These are phyloP conservation scores for Electrophaes corylata DNA, from an alignment of 2,888 invertebrate species.

Conservation along the genomic window DNA sequence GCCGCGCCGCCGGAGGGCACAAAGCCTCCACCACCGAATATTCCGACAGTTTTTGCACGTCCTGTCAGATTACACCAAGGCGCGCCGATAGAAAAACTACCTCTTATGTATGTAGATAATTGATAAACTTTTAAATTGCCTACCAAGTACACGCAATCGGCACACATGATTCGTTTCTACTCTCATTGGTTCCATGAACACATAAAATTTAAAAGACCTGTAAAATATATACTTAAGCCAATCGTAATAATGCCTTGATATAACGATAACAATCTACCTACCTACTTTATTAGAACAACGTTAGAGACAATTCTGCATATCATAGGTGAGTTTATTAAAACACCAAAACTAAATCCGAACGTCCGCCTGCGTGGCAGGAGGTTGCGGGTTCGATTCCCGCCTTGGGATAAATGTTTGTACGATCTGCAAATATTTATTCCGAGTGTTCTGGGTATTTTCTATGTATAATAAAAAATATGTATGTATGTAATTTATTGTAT, in stretches of 20 bases:
- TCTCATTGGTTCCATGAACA: background rate
- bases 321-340: no score
- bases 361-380: no score
- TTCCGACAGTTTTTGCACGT: slow-evolving; percentile 77
- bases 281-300: no score
- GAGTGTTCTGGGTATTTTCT: no score
- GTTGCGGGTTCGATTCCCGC: no score
- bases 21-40: slow-evolving; percentile 75
- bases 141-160: background rate
- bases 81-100: slow-evolving; percentile 31
- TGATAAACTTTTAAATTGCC: slow-evolving; percentile 5
- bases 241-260: no score
- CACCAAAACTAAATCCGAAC: no score
- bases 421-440: no score
- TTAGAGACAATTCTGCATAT: no score
- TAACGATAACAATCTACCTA: background rate
- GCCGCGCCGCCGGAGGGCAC: slow-evolving; percentile 65
- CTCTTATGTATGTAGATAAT: slow-evolving; percentile 17
- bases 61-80: slow-evolving; percentile 59
- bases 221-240: background rate
- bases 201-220: background rate
- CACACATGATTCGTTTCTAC: background rate
- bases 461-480: no score
- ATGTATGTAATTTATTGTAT: no score
- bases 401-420: no score